Percentiles rank a stretch among this genome's conserved stretches.
Conservation (phyloP, 1,140 invertebrate genomes). For the Nylanderia fulva region DNA sequence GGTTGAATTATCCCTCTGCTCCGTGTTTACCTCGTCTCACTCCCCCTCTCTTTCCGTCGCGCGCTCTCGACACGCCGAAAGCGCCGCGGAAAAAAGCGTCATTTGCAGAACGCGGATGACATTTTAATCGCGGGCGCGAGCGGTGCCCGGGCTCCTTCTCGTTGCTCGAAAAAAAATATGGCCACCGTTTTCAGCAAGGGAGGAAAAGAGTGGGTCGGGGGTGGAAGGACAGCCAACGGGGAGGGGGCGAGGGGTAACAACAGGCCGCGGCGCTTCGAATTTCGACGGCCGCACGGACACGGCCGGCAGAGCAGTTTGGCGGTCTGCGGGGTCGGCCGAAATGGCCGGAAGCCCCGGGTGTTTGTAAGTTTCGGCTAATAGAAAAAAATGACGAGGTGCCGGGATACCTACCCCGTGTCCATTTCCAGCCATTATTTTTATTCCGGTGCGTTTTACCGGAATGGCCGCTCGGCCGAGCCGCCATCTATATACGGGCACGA, state of each 20-base stretch:
- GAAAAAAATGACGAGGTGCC: conserved; percentile 80
- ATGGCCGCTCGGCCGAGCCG: conserved; percentile 75
- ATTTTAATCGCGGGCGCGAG: conserved; percentile 70
- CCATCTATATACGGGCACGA: conserved; percentile 73
- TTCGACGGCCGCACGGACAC: conserved; percentile 68
- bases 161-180: conserved; percentile 73
- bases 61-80: conserved; percentile 51
- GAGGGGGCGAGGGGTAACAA: conserved; percentile 39
- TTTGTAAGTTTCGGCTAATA: conserved; percentile 82
- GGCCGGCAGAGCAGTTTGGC: conserved; percentile 75
- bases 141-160: conserved; percentile 62
- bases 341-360: conserved; percentile 80
- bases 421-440: conserved; percentile 84
- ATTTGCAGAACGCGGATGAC: conserved; percentile 73
- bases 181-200: conserved; percentile 69
- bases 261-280: conserved; percentile 68
- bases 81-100: conserved; percentile 65
- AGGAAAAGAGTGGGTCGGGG: conserved; percentile 1
- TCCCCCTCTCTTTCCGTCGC: conserved; percentile 38
- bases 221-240: not conserved
- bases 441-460: conserved; percentile 82
- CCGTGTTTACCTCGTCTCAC: conserved; percentile 53
- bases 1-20: conserved; percentile 71
- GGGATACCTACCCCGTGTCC: conserved; percentile 73
- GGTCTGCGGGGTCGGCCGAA: conserved; percentile 73